A percentile compares a stretch with the other conserved stretches of the same genome.
Evolutionary conservation across 2,888 invertebrate genomes (phyloP).

Genomic region (Caenorhabditis plicata): DNA sequence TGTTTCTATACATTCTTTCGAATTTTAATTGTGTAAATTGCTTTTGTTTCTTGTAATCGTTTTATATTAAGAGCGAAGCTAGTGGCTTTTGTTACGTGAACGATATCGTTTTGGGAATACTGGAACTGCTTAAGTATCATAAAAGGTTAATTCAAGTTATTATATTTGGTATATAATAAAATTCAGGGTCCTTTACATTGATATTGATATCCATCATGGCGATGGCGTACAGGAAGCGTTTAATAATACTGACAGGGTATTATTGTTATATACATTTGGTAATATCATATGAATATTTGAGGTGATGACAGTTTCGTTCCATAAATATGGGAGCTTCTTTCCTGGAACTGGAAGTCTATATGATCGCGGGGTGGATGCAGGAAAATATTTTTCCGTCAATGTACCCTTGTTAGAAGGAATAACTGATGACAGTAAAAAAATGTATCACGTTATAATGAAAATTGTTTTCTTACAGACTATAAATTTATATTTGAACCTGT

Average conservation of each 20-base stretch:
- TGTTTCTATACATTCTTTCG: slow-evolving; percentile 69
- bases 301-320: slow-evolving; percentile 98
- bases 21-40: not conserved
- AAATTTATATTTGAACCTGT: slow-evolving; percentile 82
- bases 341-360: slow-evolving; percentile 99
- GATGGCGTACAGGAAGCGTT: slow-evolving; percentile 66
- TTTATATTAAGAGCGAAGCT: no score
- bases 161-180: not conserved
- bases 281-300: slow-evolving; percentile 67
- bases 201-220: slow-evolving; percentile 95
- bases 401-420: slow-evolving; percentile 97
- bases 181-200: slow-evolving; percentile 83
- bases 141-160: slow-evolving; percentile 35
- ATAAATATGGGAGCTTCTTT: slow-evolving; percentile 91
- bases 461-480: slow-evolving; percentile 71
- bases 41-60: slow-evolving; percentile 4
- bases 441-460: not conserved
- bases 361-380: slow-evolving; percentile 92
- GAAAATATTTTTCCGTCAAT: slow-evolving; percentile 88
- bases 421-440: slow-evolving; percentile 75
- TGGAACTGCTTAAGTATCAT: slow-evolving; percentile 79
- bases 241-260: slow-evolving; percentile 63
- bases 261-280: not conserved
- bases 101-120: slow-evolving; percentile 94
- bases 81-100: slow-evolving; percentile 99